A percentile compares a stretch with the other conserved stretches of the same genome.
Evolutionary conservation across 2,888 invertebrate genomes (phyloP).

Genomic region (Nomada hirtipes): DNA sequence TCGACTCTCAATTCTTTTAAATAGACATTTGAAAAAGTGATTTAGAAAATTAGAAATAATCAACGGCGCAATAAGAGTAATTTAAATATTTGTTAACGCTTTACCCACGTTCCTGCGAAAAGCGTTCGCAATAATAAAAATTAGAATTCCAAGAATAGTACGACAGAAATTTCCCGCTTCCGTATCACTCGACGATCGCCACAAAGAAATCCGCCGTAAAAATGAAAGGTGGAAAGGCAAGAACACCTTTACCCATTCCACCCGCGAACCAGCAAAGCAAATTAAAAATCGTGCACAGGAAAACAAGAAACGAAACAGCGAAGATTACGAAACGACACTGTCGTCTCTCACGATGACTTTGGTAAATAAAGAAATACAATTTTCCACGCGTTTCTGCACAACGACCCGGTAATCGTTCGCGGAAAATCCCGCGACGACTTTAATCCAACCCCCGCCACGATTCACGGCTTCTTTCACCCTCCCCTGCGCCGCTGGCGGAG

Average conservation of each 20-base stretch:
- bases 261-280: too few species aligned
- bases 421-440: conserved; percentile 28
- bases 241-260: neutral
- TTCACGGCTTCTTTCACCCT: conserved; percentile 13
- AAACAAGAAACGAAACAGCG: neutral
- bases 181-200: too few species aligned
- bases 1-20: neutral
- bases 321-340: neutral
- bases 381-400: neutral
- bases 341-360: neutral
- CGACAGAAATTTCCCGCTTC: too few species aligned
- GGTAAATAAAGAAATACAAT: neutral
- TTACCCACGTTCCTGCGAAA: too few species aligned
- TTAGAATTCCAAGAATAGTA: too few species aligned
- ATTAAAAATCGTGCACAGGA: neutral
- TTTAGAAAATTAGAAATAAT: neutral
- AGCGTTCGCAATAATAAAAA: too few species aligned
- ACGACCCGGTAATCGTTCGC: conserved; percentile 32
- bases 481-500: neutral
- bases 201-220: too few species aligned
- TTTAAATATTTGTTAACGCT: neutral
- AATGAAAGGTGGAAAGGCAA: too few species aligned
- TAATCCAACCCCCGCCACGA: conserved; percentile 35
- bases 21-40: too few species aligned
- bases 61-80: neutral